These are phyloP conservation scores for Drosophila serrata DNA, from an alignment of 1,140 invertebrate genomes.

Conservation along the genomic window DNA sequence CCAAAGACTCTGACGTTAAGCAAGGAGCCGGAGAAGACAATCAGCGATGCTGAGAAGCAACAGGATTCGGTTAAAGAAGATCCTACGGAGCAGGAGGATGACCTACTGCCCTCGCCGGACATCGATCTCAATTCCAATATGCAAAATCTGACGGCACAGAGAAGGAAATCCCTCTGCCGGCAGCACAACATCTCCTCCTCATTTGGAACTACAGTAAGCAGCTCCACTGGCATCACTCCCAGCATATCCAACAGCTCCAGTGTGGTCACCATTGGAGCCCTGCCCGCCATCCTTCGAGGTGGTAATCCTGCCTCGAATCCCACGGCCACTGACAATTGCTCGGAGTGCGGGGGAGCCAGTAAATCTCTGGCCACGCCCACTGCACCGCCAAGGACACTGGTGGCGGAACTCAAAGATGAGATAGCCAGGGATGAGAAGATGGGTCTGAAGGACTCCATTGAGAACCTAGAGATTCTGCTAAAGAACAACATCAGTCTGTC, in stretches of 20 bases:
- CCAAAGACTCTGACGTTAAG: conserved; percentile 24
- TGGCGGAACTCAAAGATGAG: conserved; percentile 74
- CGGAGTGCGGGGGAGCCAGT: conserved; percentile 28
- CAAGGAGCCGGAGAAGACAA: conserved; percentile 11
- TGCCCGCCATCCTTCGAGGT: conserved; percentile 53
- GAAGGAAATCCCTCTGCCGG: conserved; percentile 79
- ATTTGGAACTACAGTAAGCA: conserved; percentile 74
- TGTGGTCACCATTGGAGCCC: conserved; percentile 73
- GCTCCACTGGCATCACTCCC: conserved; percentile 75
- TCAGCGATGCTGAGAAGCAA: background rate
- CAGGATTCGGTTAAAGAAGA: conserved; percentile 3
- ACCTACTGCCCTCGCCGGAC: conserved; percentile 65
- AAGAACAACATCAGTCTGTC: conserved; percentile 85
- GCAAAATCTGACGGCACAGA: conserved; percentile 79
- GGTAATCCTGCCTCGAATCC: conserved; percentile 52
- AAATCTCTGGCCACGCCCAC: conserved; percentile 54
- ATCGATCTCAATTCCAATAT: conserved; percentile 83
- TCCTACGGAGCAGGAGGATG: conserved; percentile 42
- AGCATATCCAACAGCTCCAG: conserved; percentile 82
- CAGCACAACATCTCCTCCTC: conserved; percentile 84
- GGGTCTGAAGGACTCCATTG: conserved; percentile 80
- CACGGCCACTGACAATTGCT: conserved; percentile 49
- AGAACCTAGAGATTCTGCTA: conserved; percentile 82
- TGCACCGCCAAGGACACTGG: conserved; percentile 54
- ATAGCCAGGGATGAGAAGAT: conserved; percentile 67